Conservation (phyloP, 37 sponge, comb jelly and placozoan species). For the Haliclona indistincta region DNA sequence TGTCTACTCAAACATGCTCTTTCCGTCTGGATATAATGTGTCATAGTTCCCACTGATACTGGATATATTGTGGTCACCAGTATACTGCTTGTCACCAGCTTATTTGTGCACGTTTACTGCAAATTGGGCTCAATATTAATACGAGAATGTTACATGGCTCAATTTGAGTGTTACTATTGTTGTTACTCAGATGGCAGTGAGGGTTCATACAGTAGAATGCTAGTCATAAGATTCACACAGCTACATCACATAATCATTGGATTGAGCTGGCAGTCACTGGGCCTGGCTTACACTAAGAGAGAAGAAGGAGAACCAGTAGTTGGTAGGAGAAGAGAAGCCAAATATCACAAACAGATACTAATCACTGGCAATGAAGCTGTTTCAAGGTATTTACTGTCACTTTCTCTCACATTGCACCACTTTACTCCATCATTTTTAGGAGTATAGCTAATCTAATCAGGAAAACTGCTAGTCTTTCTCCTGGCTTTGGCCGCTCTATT, state of each 20-base stretch:
- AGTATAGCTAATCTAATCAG: slow-evolving; percentile 46
- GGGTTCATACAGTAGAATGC: slow-evolving; percentile 34
- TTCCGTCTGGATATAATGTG: too few species aligned
- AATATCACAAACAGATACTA: slow-evolving; percentile 10
- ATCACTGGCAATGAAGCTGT: slow-evolving; percentile 71
- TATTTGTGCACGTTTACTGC: neutral
- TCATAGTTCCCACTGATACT: too few species aligned
- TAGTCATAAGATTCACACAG: slow-evolving; percentile 23
- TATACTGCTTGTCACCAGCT: neutral
- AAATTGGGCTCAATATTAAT: neutral
- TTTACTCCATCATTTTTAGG: slow-evolving; percentile 18
- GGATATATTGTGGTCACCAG: too few species aligned
- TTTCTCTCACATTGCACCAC: neutral
- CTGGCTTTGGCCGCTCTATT: slow-evolving; percentile 13
- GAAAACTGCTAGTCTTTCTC: slow-evolving; percentile 4
- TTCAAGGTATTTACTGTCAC: slow-evolving; percentile 19
- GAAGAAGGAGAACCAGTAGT: neutral
- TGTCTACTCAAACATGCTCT: neutral
- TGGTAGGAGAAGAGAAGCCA: neutral
- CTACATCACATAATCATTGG: slow-evolving; percentile 64
- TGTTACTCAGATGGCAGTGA: slow-evolving; percentile 50
- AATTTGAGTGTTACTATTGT: too few species aligned
- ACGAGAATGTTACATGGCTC: too few species aligned
- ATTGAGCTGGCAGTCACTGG: slow-evolving; percentile 59
- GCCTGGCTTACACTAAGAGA: slow-evolving; percentile 18